phyloP scores from a whole-genome alignment of 2,888 invertebrate species.

The Drosophila niveifrons region DNA sequence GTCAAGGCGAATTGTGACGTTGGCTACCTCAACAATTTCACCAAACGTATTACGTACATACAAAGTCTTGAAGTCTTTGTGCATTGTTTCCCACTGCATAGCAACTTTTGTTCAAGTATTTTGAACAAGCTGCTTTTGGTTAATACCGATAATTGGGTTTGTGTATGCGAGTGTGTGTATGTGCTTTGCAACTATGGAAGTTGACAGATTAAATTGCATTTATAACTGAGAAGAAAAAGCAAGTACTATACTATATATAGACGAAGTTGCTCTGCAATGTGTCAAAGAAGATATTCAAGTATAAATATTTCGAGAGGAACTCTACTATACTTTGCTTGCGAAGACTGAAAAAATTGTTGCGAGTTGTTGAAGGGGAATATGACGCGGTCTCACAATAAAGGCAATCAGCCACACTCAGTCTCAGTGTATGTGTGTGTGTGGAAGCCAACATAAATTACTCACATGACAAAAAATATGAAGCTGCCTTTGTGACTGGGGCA shows the following conservation, averaged over 20 bases:
- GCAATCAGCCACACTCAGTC: conserved; percentile 50
- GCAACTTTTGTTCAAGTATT: neutral
- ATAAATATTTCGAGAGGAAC: conserved; percentile 2
- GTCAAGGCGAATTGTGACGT: conserved; percentile 38
- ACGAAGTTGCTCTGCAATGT: conserved; percentile 8
- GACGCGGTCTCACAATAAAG: conserved; percentile 41
- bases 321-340: conserved; percentile 9
- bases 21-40: conserved; percentile 13
- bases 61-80: conserved; percentile 6
- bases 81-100: neutral
- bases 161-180: neutral
- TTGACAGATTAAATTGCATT: conserved; percentile 7
- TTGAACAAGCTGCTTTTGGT: neutral
- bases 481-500: conserved; percentile 41
- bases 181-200: conserved; percentile 2
- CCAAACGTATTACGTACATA: neutral
- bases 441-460: conserved; percentile 63
- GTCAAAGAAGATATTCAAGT: conserved; percentile 24
- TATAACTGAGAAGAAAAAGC: neutral
- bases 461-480: conserved; percentile 51
- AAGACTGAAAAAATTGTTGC: conserved; percentile 1
- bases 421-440: conserved; percentile 10
- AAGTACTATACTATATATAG: neutral
- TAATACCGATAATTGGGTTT: conserved; percentile 10
- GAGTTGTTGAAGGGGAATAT: neutral